Conservation (phyloP, 35 echinoderm and acorn worm species). For the Anneissia japonica region DNA sequence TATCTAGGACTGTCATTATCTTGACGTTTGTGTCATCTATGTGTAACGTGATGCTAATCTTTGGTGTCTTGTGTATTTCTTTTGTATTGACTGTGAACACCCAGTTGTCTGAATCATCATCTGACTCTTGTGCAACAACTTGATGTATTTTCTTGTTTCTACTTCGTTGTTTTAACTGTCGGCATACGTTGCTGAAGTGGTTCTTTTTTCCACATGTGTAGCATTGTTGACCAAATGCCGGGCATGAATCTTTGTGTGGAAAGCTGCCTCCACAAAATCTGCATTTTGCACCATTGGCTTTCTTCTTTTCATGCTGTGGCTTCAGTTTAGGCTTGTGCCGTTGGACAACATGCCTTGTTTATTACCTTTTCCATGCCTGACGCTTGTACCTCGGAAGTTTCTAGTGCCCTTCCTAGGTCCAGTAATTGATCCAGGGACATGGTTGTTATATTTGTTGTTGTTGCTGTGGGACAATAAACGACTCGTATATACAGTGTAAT, state of each 20-base stretch:
- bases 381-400: conserved; percentile 25
- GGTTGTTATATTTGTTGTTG: too few relatives aligned
- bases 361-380: background rate
- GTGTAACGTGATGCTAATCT: background rate
- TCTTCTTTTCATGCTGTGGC: background rate
- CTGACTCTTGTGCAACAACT: background rate
- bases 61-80: too few relatives aligned
- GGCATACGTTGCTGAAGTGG: background rate
- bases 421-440: conserved; percentile 42
- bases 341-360: background rate
- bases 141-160: background rate
- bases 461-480: too few relatives aligned
- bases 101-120: background rate
- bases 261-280: background rate
- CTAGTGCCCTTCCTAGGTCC: conserved; percentile 1
- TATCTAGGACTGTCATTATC: background rate
- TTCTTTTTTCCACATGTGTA: background rate
- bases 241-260: background rate
- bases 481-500: too few relatives aligned
- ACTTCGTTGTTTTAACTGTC: background rate
- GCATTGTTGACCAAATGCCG: background rate
- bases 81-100: background rate
- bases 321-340: background rate
- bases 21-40: background rate
- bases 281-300: background rate